phyloP scores from a whole-genome alignment of 2,888 invertebrate genomes.

The Drosophila greeni region DNA sequence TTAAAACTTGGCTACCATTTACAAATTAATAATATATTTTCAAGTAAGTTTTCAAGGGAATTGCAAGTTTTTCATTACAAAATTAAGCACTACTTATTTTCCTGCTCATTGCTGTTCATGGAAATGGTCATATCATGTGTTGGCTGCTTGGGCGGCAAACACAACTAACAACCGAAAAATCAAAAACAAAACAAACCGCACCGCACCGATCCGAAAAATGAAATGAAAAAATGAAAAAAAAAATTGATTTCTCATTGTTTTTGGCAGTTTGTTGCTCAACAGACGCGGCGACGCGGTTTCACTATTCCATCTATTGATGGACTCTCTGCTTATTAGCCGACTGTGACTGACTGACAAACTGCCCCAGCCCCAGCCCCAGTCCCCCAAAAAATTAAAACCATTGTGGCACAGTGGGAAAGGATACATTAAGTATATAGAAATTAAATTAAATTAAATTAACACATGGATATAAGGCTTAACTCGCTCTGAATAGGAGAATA shows the following conservation, averaged over 20 bases:
- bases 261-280: conserved; percentile 61
- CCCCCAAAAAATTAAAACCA: conserved; percentile 1
- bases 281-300: conserved; percentile 49
- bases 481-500: too few species aligned
- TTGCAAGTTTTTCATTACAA: background rate
- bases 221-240: conserved; percentile 49
- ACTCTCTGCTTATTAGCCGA: conserved; percentile 66
- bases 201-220: conserved; percentile 19
- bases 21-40: background rate
- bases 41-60: background rate
- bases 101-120: background rate
- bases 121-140: conserved; percentile 53
- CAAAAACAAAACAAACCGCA: conserved; percentile 35
- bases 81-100: background rate
- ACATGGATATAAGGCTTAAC: too few species aligned
- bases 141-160: conserved; percentile 64
- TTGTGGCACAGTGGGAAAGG: conserved; percentile 14
- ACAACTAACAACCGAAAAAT: conserved; percentile 33
- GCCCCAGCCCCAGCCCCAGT: conserved; percentile 14
- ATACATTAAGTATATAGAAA: too few species aligned
- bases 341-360: conserved; percentile 54
- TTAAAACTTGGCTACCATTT: background rate
- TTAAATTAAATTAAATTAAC: too few species aligned
- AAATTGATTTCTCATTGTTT: conserved; percentile 69
- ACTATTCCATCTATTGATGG: conserved; percentile 43